Evolutionary conservation across 2,797 vertebrate genomes (phyloP).

Genomic region (Neosilurus hyrtlii): DNA sequence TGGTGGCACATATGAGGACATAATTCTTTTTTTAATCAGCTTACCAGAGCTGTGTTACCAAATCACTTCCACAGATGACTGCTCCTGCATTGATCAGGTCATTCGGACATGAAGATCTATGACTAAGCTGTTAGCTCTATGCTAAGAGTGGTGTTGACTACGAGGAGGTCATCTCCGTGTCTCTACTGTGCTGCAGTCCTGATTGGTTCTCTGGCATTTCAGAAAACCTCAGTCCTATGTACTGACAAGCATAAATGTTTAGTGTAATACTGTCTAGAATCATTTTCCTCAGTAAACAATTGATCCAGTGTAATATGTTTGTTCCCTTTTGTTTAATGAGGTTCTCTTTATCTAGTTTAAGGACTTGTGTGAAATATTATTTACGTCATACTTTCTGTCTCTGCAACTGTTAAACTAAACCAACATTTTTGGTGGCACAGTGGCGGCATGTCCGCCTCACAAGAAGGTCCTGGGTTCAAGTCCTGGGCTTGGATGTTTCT

Average conservation of each 20-base stretch:
- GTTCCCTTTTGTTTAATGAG: too few relatives aligned
- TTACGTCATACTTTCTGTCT: too few relatives aligned
- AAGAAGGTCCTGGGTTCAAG: too few relatives aligned
- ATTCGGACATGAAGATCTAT: slow-evolving; percentile 60
- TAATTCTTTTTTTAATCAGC: slow-evolving; percentile 68
- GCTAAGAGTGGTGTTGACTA: background rate
- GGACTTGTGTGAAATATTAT: too few relatives aligned
- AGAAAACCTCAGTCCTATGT: background rate
- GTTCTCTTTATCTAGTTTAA: too few relatives aligned
- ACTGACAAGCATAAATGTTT: background rate
- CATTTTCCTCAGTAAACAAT: too few relatives aligned
- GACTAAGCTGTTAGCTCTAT: slow-evolving; percentile 31
- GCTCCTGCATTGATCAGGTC: slow-evolving; percentile 60
- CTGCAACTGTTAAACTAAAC: too few relatives aligned
- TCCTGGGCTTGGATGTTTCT: too few relatives aligned
- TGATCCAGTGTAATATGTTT: too few relatives aligned
- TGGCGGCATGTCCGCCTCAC: too few relatives aligned
- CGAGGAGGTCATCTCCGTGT: background rate
- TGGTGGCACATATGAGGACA: background rate
- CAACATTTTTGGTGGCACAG: too few relatives aligned
- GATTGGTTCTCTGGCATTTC: background rate
- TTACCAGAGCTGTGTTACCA: slow-evolving; percentile 48
- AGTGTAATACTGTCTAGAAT: too few relatives aligned
- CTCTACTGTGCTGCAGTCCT: background rate
- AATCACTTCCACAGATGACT: slow-evolving; percentile 59